Evolutionary conservation across 2,797 vertebrate species (phyloP).

Genomic region (Psittacula echo): DNA sequence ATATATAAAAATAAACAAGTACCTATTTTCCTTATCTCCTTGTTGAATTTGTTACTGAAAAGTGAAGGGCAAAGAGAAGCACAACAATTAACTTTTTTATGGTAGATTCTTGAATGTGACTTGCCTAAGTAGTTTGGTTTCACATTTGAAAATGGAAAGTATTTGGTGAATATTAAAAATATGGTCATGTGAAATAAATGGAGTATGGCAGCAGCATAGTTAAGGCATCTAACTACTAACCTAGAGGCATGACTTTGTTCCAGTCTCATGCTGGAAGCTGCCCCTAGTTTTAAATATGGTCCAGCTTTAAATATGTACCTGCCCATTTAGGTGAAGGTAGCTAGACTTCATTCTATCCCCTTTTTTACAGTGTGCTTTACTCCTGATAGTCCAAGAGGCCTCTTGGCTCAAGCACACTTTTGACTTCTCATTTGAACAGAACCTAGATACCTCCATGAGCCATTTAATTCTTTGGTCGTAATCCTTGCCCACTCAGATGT

Average conservation of each 20-base stretch:
- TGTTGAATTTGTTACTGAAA: constrained; percentile 54
- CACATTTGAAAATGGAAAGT: constrained; percentile 62
- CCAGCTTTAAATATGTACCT: not conserved
- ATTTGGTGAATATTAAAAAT: constrained; percentile 61
- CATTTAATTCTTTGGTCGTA: constrained; percentile 74
- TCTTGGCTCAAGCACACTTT: not conserved
- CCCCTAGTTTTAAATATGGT: not conserved
- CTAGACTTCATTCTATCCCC: not conserved
- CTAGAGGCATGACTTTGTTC: not conserved
- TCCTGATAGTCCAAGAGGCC: not conserved
- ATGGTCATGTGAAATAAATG: constrained; percentile 10
- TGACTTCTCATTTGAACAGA: not conserved
- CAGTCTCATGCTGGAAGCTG: not conserved
- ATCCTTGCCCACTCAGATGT: constrained; percentile 48
- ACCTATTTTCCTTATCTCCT: constrained; percentile 59
- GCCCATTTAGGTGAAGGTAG: not conserved
- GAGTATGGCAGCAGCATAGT: not conserved
- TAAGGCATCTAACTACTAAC: not conserved
- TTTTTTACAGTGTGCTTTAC: constrained; percentile 2
- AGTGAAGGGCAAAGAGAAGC: constrained; percentile 29
- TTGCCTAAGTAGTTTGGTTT: constrained; percentile 67
- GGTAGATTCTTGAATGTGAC: constrained; percentile 45
- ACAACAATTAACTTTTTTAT: constrained; percentile 15
- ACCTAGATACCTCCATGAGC: constrained; percentile 38
- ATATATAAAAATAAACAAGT: constrained; percentile 69